Base-by-base conservation (phyloP, 2,113 vertebrate species). In the Tamias sibiricus region DNA sequence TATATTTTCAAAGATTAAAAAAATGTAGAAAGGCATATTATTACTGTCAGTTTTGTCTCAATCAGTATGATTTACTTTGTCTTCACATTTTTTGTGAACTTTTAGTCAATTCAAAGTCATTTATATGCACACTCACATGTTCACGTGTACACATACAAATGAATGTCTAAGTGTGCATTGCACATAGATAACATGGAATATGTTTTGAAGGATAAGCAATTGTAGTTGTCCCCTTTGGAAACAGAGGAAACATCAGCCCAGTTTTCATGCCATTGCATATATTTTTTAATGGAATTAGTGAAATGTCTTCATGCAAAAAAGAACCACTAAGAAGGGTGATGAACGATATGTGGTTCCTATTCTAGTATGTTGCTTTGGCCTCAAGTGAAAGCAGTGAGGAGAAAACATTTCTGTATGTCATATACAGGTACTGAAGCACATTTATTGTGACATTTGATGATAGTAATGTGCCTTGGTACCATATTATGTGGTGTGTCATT, bases 401-500 rank as follows among this genome's bases (percentile, higher is more conserved):
- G 28, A 66, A 87, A 85, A 59, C 68, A 88, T 49, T 44, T 52
- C 75, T 72, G 20, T 7, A 32, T 84, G 62, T 64, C 59, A 79
- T 68, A 90, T n/a, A 71, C 77, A 89, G 85, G 40, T 47, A 6
- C 40, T 57, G 89, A 94, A 91, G 40, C 86, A 94, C 59, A n/a
- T 80, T 91, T 87, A 87, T 69, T 87, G 87, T 91, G 89, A 89
- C 82, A 91, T 93, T 90, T 96, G 85, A 97, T 86, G 74, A 94
- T 57, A 95, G 91, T 35, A 68, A 89, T 91, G 40, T 24, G 20
- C 44, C 79, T 97, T 83, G 88, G 52, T 96, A 75, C 85, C 68
- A 49, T 87, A 89, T 90, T 91, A 95, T 90, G 83, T 97, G 74
- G 72, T 94, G 42, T 96, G 82, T 83, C 95, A 84, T 94, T 95